Percentiles rank a stretch among this genome's conserved stretches.
phyloP scores from a whole-genome alignment of 2,888 invertebrate genomes.

The Xestia xanthographa region DNA sequence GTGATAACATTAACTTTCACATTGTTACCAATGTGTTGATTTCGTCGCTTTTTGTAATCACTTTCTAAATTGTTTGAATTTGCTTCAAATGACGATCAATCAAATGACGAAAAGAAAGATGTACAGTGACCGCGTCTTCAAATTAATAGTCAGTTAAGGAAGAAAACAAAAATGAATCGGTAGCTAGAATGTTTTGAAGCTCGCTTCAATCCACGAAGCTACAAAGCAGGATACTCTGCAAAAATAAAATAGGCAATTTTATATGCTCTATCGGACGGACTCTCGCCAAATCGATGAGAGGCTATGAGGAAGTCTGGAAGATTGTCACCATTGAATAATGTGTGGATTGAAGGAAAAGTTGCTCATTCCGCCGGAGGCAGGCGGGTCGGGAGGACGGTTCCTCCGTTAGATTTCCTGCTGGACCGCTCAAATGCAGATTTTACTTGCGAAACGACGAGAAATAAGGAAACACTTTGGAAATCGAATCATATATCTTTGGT shows the following conservation, averaged over 20 bases:
- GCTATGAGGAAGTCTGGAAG: constrained; percentile 41
- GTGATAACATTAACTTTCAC: constrained; percentile 4
- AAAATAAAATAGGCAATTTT: constrained; percentile 29
- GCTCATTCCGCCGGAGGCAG: constrained; percentile 30
- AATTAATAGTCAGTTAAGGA: constrained; percentile 1
- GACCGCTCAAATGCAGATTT: constrained; percentile 21
- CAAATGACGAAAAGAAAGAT: neutral
- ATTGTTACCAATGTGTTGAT: constrained; percentile 13
- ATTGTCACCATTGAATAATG: constrained; percentile 54
- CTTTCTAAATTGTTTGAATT: constrained; percentile 37
- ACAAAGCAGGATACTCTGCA: neutral
- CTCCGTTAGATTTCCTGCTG: constrained; percentile 42
- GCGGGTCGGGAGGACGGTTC: constrained; percentile 3
- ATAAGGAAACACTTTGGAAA: constrained; percentile 33
- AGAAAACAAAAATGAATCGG: neutral
- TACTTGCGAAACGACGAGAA: constrained; percentile 6
- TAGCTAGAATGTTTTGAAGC: neutral
- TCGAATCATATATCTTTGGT: constrained; percentile 21
- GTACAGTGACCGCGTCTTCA: neutral
- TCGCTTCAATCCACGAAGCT: neutral
- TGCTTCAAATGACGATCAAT: constrained; percentile 16
- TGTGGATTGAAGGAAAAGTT: constrained; percentile 49
- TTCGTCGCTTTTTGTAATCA: neutral
- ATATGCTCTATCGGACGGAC: neutral
- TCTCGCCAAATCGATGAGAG: constrained; percentile 16